Conservation (phyloP, 2,888 invertebrate genomes). For the Rhopalosiphum nymphaeae region DNA sequence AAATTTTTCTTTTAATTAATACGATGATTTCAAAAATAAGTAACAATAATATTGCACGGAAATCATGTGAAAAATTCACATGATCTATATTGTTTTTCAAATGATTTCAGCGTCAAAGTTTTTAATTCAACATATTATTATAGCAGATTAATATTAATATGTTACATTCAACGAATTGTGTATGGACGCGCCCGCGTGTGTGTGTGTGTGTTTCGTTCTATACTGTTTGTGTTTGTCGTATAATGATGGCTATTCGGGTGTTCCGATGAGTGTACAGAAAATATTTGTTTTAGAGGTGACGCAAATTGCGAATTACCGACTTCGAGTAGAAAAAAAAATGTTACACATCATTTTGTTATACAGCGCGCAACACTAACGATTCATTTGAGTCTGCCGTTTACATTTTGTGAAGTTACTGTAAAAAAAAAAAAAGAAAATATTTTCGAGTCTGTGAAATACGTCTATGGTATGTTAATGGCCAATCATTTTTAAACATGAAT, state of each 20-base stretch:
- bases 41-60: too few relatives aligned
- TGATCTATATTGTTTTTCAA: background rate
- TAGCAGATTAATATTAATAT: background rate
- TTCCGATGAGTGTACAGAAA: slow-evolving; percentile 2
- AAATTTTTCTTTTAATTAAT: too few relatives aligned
- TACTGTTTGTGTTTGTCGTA: background rate
- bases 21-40: too few relatives aligned
- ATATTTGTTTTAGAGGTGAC: background rate
- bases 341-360: background rate
- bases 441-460: background rate
- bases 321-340: background rate
- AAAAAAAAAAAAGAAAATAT: background rate
- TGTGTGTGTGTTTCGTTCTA: background rate
- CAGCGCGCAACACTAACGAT: background rate
- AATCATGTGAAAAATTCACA: too few relatives aligned
- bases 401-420: background rate
- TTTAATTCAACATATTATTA: background rate
- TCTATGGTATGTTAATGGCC: background rate
- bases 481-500: background rate
- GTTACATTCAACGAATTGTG: background rate
- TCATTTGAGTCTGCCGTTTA: background rate
- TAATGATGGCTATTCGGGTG: background rate
- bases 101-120: background rate
- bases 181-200: background rate
- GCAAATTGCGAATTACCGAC: background rate